Conservation (phyloP, 2,113 vertebrate species). For the Sakesphorus luctuosus region DNA sequence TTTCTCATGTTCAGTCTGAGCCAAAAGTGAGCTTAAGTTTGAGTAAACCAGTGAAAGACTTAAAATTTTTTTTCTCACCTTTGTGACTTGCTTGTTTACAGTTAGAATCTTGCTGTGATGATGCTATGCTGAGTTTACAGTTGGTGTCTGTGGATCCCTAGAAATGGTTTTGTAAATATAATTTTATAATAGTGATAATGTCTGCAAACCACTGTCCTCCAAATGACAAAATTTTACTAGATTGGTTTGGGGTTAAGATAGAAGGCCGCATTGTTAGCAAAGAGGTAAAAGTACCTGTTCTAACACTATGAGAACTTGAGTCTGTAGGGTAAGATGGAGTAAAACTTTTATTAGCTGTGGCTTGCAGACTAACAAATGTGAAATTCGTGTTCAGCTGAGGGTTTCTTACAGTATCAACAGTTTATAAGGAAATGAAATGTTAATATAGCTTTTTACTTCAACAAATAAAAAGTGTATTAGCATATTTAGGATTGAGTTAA, state of each 20-base stretch:
- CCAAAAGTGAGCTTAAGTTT: not conserved
- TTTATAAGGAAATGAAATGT: not conserved
- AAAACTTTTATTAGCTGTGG: not conserved
- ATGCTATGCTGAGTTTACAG: not conserved
- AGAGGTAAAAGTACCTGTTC: not conserved
- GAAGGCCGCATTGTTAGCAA: not conserved
- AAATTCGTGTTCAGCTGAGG: not conserved
- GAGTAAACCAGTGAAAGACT: not conserved
- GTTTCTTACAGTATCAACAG: not conserved
- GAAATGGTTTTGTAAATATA: not conserved
- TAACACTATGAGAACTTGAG: not conserved
- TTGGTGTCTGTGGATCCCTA: not conserved
- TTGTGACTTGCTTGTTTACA: not conserved
- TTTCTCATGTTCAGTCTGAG: not conserved
- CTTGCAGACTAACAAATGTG: not conserved
- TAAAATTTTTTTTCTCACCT: not conserved
- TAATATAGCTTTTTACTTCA: not conserved
- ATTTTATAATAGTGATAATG: not conserved
- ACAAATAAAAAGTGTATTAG: not conserved
- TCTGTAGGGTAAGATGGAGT: not conserved
- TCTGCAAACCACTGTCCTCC: not conserved
- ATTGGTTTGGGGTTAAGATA: not conserved
- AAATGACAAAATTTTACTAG: not conserved
- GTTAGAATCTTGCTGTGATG: not conserved
- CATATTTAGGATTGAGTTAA: not conserved